phyloP scores from a whole-genome alignment of 2,113 vertebrate species.

The Macrotis lagotis region DNA sequence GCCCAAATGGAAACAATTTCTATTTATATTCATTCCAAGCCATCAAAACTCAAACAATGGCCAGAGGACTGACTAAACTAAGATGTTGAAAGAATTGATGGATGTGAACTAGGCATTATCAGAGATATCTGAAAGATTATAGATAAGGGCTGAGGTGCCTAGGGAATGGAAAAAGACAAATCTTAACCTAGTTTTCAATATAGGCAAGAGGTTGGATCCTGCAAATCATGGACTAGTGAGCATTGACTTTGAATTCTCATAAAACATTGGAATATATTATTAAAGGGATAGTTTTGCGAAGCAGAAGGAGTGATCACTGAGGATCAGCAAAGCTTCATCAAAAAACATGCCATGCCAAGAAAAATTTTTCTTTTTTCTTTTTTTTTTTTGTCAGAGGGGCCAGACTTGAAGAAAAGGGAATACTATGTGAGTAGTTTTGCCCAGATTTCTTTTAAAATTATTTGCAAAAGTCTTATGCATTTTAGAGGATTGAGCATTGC shows the following conservation, averaged over 20 bases:
- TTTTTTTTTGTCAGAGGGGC: not conserved
- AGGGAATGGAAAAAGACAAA: not conserved
- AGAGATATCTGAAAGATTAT: not conserved
- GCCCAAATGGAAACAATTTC: too few species aligned
- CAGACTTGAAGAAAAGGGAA: not conserved
- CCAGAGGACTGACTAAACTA: not conserved
- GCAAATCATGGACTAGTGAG: not conserved
- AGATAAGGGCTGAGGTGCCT: not conserved
- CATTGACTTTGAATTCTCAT: not conserved
- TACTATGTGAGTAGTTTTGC: not conserved
- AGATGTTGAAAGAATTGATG: not conserved
- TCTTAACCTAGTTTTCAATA: not conserved
- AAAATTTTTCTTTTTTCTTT: not conserved
- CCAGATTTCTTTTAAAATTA: not conserved
- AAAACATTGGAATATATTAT: not conserved
- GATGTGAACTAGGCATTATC: not conserved
- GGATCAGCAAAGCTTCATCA: not conserved
- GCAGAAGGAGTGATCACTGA: not conserved
- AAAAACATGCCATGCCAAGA: not conserved
- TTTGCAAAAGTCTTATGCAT: not conserved
- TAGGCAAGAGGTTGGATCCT: not conserved
- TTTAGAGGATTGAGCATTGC: not conserved
- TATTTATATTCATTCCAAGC: too few species aligned
- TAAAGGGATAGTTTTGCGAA: not conserved
- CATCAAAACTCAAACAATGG: too few species aligned